Conservation (phyloP, 2,888 invertebrate genomes). For the Leucophenga montana region DNA sequence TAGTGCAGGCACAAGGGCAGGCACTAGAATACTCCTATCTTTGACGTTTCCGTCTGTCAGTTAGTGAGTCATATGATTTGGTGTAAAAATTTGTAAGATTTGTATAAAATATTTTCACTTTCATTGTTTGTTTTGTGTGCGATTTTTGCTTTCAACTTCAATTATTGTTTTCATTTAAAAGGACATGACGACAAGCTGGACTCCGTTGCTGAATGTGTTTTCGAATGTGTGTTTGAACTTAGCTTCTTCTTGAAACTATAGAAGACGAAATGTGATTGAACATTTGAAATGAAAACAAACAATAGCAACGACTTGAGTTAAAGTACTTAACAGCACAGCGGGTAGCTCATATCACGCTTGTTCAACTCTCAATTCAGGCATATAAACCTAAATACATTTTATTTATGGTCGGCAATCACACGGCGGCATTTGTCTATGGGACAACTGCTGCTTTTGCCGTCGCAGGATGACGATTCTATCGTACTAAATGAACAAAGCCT, state of each 20-base stretch:
- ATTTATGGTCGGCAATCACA: constrained; percentile 16
- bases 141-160: constrained; percentile 53
- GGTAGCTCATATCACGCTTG: constrained; percentile 26
- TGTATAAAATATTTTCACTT: constrained; percentile 26
- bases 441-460: too few species aligned
- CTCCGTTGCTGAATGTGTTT: constrained; percentile 21
- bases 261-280: constrained; percentile 57
- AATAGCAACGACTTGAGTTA: constrained; percentile 48
- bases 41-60: too few species aligned
- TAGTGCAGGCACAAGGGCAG: constrained; percentile 29
- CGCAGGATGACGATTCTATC: too few species aligned
- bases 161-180: constrained; percentile 63
- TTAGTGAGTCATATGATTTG: constrained; percentile 17
- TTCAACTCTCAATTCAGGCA: neutral
- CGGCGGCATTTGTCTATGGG: too few species aligned
- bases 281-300: constrained; percentile 51
- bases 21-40: constrained; percentile 45
- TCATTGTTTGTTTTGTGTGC: constrained; percentile 35
- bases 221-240: constrained; percentile 28
- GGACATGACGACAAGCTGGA: constrained; percentile 49
- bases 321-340: constrained; percentile 61
- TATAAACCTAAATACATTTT: constrained; percentile 4
- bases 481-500: too few species aligned
- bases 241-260: constrained; percentile 49
- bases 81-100: constrained; percentile 47